Conservation (phyloP, 2,888 invertebrate genomes). For the Sycophila texana region DNA sequence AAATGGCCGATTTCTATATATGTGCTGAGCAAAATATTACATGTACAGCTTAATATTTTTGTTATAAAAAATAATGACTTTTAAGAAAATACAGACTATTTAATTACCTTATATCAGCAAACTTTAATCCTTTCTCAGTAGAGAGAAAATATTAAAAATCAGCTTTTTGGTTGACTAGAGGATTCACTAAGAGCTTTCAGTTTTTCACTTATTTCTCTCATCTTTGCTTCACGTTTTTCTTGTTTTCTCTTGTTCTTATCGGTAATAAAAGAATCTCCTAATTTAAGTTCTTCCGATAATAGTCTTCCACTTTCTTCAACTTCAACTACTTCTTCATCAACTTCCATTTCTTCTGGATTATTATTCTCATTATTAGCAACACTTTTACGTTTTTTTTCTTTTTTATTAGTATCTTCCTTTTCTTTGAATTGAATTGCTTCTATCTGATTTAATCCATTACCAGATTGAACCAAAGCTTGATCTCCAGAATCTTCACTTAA, state of each 20-base stretch:
- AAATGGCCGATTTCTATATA: slow-evolving; percentile 20
- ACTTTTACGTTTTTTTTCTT: background rate
- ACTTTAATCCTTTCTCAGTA: slow-evolving; percentile 40
- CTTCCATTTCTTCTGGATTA: slow-evolving; percentile 48
- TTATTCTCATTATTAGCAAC: slow-evolving; percentile 19
- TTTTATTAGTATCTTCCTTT: slow-evolving; percentile 7
- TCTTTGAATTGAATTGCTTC: background rate
- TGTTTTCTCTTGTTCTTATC: slow-evolving; percentile 60
- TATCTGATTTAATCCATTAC: background rate
- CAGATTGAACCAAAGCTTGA: background rate
- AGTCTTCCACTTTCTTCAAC: slow-evolving; percentile 47
- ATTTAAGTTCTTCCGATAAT: slow-evolving; percentile 42
- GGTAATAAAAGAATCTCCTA: slow-evolving; percentile 15
- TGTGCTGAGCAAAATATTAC: slow-evolving; percentile 32
- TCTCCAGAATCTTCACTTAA: slow-evolving; percentile 21
- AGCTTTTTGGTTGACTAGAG: slow-evolving; percentile 43
- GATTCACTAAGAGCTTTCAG: slow-evolving; percentile 55
- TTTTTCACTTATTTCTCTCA: slow-evolving; percentile 62
- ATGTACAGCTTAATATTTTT: slow-evolving; percentile 58
- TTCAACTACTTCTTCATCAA: slow-evolving; percentile 43
- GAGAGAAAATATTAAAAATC: slow-evolving; percentile 16
- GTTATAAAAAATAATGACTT: slow-evolving; percentile 51
- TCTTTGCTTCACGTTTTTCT: slow-evolving; percentile 65
- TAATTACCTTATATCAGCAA: slow-evolving; percentile 46
- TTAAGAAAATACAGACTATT: slow-evolving; percentile 28